phyloP scores from a whole-genome alignment of 2,888 invertebrate genomes.

The Xestia sexstrigata region DNA sequence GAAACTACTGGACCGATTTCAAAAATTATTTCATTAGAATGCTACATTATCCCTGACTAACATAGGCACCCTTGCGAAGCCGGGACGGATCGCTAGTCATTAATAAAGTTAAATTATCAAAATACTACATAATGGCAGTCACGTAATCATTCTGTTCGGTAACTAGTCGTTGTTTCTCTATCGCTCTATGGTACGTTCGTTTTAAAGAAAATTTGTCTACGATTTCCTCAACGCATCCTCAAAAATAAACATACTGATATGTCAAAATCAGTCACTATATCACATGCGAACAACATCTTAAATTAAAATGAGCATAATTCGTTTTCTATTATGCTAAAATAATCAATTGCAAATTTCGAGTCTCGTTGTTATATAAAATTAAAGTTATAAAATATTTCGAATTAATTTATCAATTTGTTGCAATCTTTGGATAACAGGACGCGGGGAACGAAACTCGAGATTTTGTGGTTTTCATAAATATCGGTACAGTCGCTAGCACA shows the following conservation, averaged over 20 bases:
- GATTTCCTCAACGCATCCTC: conserved; percentile 33
- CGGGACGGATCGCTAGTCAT: no score
- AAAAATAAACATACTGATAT: conserved; percentile 71
- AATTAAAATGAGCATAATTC: conserved; percentile 57
- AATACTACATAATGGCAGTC: background rate
- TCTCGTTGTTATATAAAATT: conserved; percentile 39
- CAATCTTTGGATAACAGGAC: conserved; percentile 38
- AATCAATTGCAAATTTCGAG: conserved; percentile 50
- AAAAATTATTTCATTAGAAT: no score
- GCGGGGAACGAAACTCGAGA: conserved; percentile 41
- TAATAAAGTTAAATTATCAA: conserved; percentile 1
- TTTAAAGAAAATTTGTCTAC: background rate
- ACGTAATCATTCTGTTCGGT: conserved; percentile 9
- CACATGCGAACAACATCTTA: conserved; percentile 68
- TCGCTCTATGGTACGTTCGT: background rate
- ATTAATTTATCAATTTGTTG: conserved; percentile 17
- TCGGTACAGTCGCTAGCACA: background rate
- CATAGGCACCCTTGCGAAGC: no score
- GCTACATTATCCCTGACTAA: no score
- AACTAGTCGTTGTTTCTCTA: conserved; percentile 3
- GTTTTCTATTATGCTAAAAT: conserved; percentile 31
- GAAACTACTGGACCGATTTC: no score
- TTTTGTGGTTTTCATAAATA: background rate
- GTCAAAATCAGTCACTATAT: conserved; percentile 76
- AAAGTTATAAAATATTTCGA: conserved; percentile 37